Conservation (phyloP, 2,888 invertebrate genomes). For the Calameuta idolon region DNA sequence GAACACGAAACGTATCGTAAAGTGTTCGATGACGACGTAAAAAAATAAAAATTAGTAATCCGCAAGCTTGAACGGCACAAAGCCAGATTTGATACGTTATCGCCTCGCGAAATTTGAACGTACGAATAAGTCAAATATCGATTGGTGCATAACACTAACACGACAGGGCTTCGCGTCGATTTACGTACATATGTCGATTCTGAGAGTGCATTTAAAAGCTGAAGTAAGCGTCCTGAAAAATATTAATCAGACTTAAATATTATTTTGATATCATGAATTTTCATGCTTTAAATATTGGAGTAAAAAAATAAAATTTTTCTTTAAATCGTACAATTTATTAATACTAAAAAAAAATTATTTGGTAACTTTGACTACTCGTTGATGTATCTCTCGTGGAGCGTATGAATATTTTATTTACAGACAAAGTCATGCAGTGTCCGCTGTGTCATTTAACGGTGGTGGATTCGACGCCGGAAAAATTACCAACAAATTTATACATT, state of each 20-base stretch:
- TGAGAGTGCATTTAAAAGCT: background rate
- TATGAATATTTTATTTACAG: slow-evolving; percentile 9
- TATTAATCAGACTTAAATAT: background rate
- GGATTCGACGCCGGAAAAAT: slow-evolving; percentile 67
- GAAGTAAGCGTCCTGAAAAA: background rate
- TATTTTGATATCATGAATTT: background rate
- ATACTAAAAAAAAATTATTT: background rate
- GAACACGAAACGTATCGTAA: slow-evolving; percentile 27
- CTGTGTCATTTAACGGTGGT: slow-evolving; percentile 71
- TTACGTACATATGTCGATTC: background rate
- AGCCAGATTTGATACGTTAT: background rate
- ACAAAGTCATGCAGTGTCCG: slow-evolving; percentile 68
- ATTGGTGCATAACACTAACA: background rate
- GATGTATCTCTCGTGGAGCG: background rate
- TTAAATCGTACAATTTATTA: no score
- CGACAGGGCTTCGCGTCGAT: background rate
- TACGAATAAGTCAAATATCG: background rate
- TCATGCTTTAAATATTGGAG: background rate
- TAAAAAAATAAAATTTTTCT: no score
- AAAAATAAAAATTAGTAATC: slow-evolving; percentile 9
- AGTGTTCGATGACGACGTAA: background rate
- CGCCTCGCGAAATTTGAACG: background rate
- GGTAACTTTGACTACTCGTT: background rate
- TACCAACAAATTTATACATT: slow-evolving; percentile 79
- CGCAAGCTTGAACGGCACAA: background rate